Conservation (phyloP, 2,888 invertebrate species). For the Idaea straminata region DNA sequence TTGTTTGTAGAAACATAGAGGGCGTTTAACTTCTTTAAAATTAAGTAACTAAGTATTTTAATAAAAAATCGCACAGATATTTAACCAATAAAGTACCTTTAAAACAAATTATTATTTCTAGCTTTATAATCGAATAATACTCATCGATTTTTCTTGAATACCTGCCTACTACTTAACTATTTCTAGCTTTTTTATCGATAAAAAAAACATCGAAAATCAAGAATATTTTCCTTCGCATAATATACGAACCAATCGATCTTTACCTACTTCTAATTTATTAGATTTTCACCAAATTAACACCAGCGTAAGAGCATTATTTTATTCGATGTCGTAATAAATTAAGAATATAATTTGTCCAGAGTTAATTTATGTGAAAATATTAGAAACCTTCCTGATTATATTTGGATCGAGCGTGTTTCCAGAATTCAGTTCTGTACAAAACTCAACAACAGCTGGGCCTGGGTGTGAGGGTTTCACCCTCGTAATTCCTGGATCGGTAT, state of each 20-base stretch:
- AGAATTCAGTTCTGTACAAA: background rate
- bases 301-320: background rate
- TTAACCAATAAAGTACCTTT: too few relatives aligned
- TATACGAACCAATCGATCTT: background rate
- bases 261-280: background rate
- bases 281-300: background rate
- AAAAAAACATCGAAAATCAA: slow-evolving; percentile 1
- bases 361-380: background rate
- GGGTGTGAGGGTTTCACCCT: background rate
- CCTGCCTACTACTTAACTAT: slow-evolving; percentile 41
- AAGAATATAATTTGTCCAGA: background rate
- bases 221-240: background rate
- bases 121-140: too few relatives aligned
- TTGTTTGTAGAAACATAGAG: too few relatives aligned
- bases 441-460: background rate
- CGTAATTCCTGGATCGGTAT: background rate
- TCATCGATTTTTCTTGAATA: background rate
- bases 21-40: too few relatives aligned
- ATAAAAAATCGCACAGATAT: too few relatives aligned
- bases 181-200: slow-evolving; percentile 28
- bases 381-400: background rate
- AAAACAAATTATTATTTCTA: too few relatives aligned
- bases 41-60: too few relatives aligned
- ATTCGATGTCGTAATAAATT: background rate
- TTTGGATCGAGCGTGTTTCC: background rate